Conservation (phyloP, 2,888 invertebrate species). For the Lucinisca nassula region DNA sequence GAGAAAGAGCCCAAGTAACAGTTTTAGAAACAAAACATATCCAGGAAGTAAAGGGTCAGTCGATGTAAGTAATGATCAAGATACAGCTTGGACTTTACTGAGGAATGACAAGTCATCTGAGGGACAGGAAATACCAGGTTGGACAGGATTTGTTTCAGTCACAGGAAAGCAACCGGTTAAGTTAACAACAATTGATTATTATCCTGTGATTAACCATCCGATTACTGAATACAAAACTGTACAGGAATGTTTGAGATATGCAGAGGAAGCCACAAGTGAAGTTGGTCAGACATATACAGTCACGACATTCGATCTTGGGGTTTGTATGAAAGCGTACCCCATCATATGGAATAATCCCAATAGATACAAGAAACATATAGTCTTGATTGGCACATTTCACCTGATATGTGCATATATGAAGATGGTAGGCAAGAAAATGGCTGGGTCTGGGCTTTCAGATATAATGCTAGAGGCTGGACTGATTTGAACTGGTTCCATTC, state of each 20-base stretch:
- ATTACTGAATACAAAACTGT: slow-evolving; percentile 57
- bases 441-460: slow-evolving; percentile 9
- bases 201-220: slow-evolving; percentile 65
- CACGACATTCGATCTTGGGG: slow-evolving; percentile 36
- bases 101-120: not conserved
- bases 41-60: slow-evolving; percentile 16
- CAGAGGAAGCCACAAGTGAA: slow-evolving; percentile 58
- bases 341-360: slow-evolving; percentile 41
- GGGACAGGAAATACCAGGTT: slow-evolving; percentile 56
- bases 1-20: slow-evolving; percentile 36
- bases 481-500: slow-evolving; percentile 52
- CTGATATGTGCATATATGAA: slow-evolving; percentile 43
- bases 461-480: slow-evolving; percentile 40
- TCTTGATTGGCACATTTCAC: slow-evolving; percentile 45
- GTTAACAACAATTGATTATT: slow-evolving; percentile 71
- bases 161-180: slow-evolving; percentile 47
- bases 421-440: slow-evolving; percentile 47
- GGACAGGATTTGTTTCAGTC: slow-evolving; percentile 64
- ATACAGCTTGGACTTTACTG: not conserved
- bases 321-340: slow-evolving; percentile 72
- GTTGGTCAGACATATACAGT: slow-evolving; percentile 60
- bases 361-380: slow-evolving; percentile 27
- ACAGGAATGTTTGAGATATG: slow-evolving; percentile 55
- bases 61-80: not conserved
- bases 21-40: not conserved